Conservation (phyloP, 2,113 vertebrate genomes). For the Lagopus leucura region DNA sequence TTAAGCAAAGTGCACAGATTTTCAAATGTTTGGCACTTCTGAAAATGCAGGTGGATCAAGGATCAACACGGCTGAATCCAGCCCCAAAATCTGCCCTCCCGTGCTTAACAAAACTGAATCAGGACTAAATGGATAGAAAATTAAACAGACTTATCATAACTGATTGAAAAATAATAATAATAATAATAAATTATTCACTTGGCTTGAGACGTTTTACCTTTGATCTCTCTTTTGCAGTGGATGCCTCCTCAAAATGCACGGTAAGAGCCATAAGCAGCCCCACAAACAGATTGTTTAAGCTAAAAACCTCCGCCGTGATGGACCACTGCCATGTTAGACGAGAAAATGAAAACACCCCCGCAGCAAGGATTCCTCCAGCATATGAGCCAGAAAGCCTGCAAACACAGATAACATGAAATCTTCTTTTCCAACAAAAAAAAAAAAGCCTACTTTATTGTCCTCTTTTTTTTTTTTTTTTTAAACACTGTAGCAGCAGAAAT, state of each 20-base stretch:
- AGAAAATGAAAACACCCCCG: conserved; percentile 92
- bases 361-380: conserved; percentile 91
- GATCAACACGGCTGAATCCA: not conserved
- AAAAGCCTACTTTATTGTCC: conserved; percentile 75
- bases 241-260: conserved; percentile 84
- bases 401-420: conserved; percentile 86
- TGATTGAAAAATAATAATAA: not conserved
- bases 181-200: conserved; percentile 10
- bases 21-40: not conserved
- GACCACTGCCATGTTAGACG: conserved; percentile 98
- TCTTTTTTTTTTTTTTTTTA: conserved; percentile 33
- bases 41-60: not conserved
- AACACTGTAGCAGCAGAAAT: conserved; percentile 66
- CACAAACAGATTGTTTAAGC: conserved; percentile 97
- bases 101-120: not conserved
- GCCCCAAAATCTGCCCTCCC: not conserved
- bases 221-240: conserved; percentile 82
- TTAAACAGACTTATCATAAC: not conserved
- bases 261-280: conserved; percentile 90
- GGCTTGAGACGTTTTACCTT: conserved; percentile 85
- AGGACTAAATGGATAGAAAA: not conserved
- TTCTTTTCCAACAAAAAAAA: conserved; percentile 76
- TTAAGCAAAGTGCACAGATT: not conserved
- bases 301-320: conserved; percentile 93
- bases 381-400: conserved; percentile 90